phyloP scores from a whole-genome alignment of 2,888 invertebrate genomes.

The Diloba caeruleocephala region DNA sequence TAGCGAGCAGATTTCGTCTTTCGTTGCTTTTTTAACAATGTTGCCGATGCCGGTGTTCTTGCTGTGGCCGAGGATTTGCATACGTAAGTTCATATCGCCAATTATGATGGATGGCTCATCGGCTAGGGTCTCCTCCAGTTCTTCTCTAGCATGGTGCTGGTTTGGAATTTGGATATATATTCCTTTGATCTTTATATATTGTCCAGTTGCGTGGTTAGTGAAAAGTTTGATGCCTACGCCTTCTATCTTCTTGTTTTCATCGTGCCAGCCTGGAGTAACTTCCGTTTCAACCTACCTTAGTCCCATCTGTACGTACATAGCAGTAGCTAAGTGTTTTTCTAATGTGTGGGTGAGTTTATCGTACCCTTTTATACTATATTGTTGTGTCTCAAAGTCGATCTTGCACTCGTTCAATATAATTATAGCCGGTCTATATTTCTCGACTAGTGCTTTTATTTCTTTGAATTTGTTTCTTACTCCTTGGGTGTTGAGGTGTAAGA shows the following conservation, averaged over 20 bases:
- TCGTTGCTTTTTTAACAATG: constrained; percentile 9
- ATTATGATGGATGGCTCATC: constrained; percentile 1
- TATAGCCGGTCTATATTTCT: constrained; percentile 2
- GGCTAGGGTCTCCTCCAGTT: constrained; percentile 17
- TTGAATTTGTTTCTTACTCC: constrained; percentile 1
- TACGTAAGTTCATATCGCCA: constrained; percentile 5
- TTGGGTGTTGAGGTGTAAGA: constrained; percentile 6
- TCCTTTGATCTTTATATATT: constrained; percentile 7
- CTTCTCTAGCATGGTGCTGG: constrained; percentile 17
- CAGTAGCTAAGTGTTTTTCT: constrained; percentile 12
- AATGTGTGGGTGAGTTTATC: constrained; percentile 20
- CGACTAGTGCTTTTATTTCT: constrained; percentile 1
- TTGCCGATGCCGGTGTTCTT: background rate
- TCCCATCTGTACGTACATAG: constrained; percentile 15
- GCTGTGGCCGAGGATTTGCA: constrained; percentile 6
- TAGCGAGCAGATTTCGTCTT: constrained; percentile 6
- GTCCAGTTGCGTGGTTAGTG: constrained; percentile 16
- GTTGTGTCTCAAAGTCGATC: constrained; percentile 12
- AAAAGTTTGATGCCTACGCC: constrained; percentile 20
- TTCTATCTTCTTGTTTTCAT: constrained; percentile 17
- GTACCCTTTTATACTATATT: constrained; percentile 12
- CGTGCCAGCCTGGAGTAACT: constrained; percentile 9
- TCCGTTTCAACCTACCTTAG: constrained; percentile 1
- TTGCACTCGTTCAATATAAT: constrained; percentile 9
- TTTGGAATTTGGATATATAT: constrained; percentile 16